These are phyloP conservation scores for Rhegmatorhina hoffmannsi DNA, from an alignment of 2,113 vertebrate genomes.

Conservation along the genomic window DNA sequence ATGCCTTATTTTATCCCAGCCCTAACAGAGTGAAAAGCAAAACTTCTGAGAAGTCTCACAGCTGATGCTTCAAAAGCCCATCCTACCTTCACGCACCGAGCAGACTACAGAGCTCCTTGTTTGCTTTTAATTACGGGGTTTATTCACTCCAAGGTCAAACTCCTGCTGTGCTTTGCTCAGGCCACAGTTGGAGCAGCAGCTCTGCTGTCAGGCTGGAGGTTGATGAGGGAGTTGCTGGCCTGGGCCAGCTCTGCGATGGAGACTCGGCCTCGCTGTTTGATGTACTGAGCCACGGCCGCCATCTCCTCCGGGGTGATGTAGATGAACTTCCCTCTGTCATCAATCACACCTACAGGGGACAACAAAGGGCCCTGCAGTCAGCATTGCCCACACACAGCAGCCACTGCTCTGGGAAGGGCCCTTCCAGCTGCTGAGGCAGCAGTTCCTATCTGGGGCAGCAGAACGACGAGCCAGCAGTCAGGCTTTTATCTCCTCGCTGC, in stretches of 20 bases:
- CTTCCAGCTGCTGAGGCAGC: background rate
- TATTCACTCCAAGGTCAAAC: background rate
- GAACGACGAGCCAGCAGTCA: background rate
- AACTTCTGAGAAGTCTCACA: background rate
- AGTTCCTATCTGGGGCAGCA: background rate
- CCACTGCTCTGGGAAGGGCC: background rate
- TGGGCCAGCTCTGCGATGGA: conserved; percentile 91
- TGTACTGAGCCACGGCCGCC: conserved; percentile 87
- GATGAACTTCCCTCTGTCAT: conserved; percentile 98
- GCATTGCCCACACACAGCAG: background rate
- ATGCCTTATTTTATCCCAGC: background rate
- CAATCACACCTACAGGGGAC: conserved; percentile 86
- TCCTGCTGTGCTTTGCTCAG: background rate
- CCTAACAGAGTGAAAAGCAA: background rate
- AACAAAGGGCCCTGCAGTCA: background rate
- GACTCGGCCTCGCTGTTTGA: conserved; percentile 88
- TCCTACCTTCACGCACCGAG: background rate
- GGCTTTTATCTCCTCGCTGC: background rate
- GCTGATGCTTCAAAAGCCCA: background rate
- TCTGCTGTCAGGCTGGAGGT: conserved; percentile 78
- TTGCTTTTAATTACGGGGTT: background rate
- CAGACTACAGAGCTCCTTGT: accelerated
- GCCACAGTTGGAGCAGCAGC: conserved; percentile 15
- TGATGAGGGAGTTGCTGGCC: conserved; percentile 92
- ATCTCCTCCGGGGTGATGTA: conserved; percentile 93